Conservation (phyloP, 1,140 invertebrate species). For the Paraescarpia echinospica region DNA sequence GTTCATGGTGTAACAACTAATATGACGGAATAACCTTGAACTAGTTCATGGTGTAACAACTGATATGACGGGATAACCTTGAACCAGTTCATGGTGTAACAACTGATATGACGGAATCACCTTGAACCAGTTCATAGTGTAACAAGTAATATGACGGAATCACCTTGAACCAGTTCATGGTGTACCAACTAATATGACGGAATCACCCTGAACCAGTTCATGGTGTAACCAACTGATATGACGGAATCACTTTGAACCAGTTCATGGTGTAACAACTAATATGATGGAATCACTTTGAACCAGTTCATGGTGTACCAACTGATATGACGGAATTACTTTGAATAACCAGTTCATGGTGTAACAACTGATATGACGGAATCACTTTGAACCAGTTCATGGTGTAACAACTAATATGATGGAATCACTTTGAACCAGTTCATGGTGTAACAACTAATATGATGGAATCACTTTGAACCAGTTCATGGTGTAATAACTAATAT, state of each 20-base stretch:
- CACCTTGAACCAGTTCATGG: no score
- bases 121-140: no score
- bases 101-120: constrained; percentile 47
- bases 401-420: not conserved
- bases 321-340: not conserved
- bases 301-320: not conserved
- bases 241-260: not conserved
- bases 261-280: not conserved
- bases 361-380: not conserved
- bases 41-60: no score
- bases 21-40: no score
- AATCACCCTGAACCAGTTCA: constrained; percentile 56
- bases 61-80: constrained; percentile 38
- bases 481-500: not conserved
- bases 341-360: not conserved
- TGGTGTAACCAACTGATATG: constrained; percentile 59
- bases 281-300: not conserved
- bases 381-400: not conserved
- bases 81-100: constrained; percentile 59
- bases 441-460: not conserved
- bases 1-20: no score
- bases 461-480: not conserved
- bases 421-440: not conserved
- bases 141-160: no score
- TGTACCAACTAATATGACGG: no score